Evolutionary conservation across 1,140 invertebrate genomes (phyloP).

Genomic region (Ephestia elutella): DNA sequence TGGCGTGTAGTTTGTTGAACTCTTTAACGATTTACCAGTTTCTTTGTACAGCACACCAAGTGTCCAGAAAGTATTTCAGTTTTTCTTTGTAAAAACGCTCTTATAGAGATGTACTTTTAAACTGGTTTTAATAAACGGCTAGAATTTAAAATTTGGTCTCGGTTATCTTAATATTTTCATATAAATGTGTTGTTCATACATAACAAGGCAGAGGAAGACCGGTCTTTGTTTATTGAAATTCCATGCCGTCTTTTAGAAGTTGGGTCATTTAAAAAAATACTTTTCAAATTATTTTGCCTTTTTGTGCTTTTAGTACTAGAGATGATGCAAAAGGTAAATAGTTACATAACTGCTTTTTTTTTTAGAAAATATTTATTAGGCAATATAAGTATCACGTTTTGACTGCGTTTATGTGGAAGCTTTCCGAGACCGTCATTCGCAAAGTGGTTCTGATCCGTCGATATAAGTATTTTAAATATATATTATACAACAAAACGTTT

Average conservation of each 20-base stretch:
- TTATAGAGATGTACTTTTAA: slow-evolving; percentile 13
- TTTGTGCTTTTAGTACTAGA: too few relatives aligned
- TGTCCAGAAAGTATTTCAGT: not conserved
- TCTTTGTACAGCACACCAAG: slow-evolving; percentile 2
- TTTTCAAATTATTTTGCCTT: too few relatives aligned
- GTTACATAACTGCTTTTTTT: too few relatives aligned
- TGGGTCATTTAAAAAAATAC: not conserved
- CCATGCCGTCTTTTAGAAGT: slow-evolving; percentile 8
- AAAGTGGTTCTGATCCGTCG: too few relatives aligned
- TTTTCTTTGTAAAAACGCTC: slow-evolving; percentile 13
- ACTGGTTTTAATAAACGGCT: slow-evolving; percentile 14
- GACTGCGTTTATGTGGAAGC: too few relatives aligned
- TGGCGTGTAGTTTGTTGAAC: not conserved
- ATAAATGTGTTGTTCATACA: slow-evolving; percentile 30
- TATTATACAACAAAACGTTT: too few relatives aligned
- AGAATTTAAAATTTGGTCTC: slow-evolving; percentile 17
- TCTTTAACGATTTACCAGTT: slow-evolving; percentile 6
- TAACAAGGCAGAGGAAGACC: slow-evolving; percentile 28
- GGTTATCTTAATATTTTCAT: slow-evolving; percentile 32
- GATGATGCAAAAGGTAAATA: too few relatives aligned
- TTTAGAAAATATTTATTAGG: too few relatives aligned
- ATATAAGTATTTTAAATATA: too few relatives aligned
- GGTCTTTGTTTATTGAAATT: slow-evolving; percentile 38
- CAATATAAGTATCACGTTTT: too few relatives aligned
- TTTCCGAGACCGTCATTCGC: too few relatives aligned